Evolutionary conservation across 2,113 vertebrate genomes (phyloP).

Genomic region (Peromyscus maniculatus): DNA sequence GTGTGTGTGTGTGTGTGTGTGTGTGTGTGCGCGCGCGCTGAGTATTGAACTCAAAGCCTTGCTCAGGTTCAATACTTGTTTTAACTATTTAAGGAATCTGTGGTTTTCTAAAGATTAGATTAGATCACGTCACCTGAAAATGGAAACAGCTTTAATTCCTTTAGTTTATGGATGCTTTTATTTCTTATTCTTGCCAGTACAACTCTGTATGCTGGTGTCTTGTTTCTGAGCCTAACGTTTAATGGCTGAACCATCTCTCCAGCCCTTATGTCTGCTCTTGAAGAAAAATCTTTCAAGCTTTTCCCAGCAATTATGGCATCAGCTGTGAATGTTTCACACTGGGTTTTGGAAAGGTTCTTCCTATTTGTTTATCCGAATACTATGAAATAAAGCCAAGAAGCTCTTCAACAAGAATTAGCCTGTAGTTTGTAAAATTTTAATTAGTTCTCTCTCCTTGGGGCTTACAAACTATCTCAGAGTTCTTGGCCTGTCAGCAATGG

Average conservation of each 20-base stretch:
- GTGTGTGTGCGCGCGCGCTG: neutral
- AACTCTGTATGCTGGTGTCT: neutral
- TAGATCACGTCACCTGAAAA: neutral
- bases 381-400: neutral
- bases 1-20: neutral
- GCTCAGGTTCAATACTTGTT: neutral
- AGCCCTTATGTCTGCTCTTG: neutral
- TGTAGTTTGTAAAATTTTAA: neutral
- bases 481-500: neutral
- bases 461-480: neutral
- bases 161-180: neutral
- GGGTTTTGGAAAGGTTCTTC: neutral
- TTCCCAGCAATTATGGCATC: neutral
- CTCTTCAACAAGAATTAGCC: neutral
- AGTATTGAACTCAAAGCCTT: neutral
- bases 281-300: neutral
- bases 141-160: neutral
- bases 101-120: neutral
- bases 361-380: neutral
- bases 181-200: neutral
- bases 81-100: neutral
- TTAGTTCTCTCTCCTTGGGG: neutral
- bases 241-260: neutral
- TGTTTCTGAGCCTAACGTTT: neutral
- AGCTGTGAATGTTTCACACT: neutral